Base-by-base conservation (phyloP, 2,888 invertebrate species). In the Pammene aurita region DNA sequence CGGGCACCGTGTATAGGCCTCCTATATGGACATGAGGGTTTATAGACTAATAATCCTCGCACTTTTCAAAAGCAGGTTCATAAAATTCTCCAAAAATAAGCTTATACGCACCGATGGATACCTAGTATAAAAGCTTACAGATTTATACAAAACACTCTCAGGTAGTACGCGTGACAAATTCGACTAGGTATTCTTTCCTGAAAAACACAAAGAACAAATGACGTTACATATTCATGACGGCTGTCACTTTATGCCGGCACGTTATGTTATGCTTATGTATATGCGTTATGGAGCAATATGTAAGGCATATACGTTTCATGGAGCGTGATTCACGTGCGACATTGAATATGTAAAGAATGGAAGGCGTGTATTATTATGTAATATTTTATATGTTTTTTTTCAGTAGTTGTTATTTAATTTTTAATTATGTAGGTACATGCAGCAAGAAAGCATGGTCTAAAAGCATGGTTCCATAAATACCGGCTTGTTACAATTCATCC, bases 181-280 rank as follows among this genome's bases (percentile, higher is more conserved):
- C 38, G 26, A 52, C 52, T 18, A 54, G 54, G 54, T 54, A 48
- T 48, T 46, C 46, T 48, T 61, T 18, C 2, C 9, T 18, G 50
- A 62, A 50, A 62, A 58, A 58, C 42, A 50, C 48, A 50, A 35
- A 50, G 18, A 62, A 14, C 18, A 61, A 52, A 62, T 61, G 48
- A 61, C 18, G 62, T 62, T 62, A 62, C 41, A 62, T 62, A 62
- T 62, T 62, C 62, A 62, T 52, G 62, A n/a, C 50, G 48, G 48
- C 26, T 62, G 62, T 41, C 50, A 62, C 50, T 18, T 44, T 58
- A 50, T 52, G 41, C 34, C 6, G 60, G 35, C 50, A 44, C 46
- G 50, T 50, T 38, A 48, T 48, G 50, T 41, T 52, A 41, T 48
- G 18, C 50, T 62, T 18, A 38, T 18, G 48, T 18, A 13, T 34